Percentiles rank a stretch among this genome's conserved stretches.
Conservation (phyloP, 2,797 vertebrate genomes). For the Cossypha caffra region DNA sequence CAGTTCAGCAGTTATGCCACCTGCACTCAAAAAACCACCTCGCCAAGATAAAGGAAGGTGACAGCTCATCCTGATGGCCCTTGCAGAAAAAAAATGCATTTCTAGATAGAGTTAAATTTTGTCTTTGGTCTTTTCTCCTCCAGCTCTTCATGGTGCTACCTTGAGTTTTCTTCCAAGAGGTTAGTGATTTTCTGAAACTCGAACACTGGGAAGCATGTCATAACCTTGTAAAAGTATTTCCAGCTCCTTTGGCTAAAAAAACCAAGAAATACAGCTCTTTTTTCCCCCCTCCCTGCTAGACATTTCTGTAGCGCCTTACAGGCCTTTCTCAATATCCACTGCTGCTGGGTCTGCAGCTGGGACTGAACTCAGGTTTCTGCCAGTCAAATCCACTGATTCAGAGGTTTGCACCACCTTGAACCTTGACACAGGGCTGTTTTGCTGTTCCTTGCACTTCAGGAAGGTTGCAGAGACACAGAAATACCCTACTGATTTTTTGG, state of each 20-base stretch:
- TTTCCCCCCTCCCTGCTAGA: rapidly evolving
- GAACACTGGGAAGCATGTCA: not conserved
- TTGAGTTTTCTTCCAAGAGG: not conserved
- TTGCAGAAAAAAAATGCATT: not conserved
- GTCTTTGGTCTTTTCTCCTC: not conserved
- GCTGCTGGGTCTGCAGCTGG: not conserved
- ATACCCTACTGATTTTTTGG: not conserved
- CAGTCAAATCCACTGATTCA: not conserved
- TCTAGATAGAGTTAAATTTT: not conserved
- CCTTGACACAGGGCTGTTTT: not conserved
- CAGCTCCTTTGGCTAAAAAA: not conserved
- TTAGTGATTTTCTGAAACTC: not conserved
- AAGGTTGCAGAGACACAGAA: not conserved
- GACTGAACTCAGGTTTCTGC: not conserved
- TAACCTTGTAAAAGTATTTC: not conserved
- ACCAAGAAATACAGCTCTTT: not conserved
- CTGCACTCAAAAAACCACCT: not conserved
- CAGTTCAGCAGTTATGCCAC: not conserved
- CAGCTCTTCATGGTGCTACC: not conserved
- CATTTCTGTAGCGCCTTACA: not conserved
- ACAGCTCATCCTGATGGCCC: not conserved
- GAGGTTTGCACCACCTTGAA: not conserved
- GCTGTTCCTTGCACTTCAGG: not conserved
- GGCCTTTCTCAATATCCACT: not conserved
- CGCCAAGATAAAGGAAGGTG: not conserved